A percentile compares a stretch with the other conserved stretches of the same genome.
These are phyloP conservation scores for Acleris cristana DNA, from an alignment of 2,888 invertebrate genomes.

Conservation along the genomic window DNA sequence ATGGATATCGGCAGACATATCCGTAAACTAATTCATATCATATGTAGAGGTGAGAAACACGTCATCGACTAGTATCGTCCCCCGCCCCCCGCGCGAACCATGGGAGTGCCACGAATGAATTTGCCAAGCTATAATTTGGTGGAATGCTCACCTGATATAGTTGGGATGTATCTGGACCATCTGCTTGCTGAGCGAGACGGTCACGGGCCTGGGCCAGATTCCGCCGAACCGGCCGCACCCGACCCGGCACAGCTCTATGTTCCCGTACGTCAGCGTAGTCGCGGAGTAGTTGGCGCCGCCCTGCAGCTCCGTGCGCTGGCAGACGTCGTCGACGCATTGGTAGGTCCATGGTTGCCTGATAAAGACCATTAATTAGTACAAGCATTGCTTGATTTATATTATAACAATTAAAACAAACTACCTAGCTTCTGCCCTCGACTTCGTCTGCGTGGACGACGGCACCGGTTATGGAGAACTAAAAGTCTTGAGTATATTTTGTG, in stretches of 20 bases:
- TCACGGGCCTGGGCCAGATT: slow-evolving; percentile 88
- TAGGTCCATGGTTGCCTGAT: slow-evolving; percentile 74
- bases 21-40: too few relatives aligned
- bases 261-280: slow-evolving; percentile 54
- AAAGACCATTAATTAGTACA: slow-evolving; percentile 17
- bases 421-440: too few relatives aligned
- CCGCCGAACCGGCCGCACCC: slow-evolving; percentile 87
- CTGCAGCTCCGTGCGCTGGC: slow-evolving; percentile 68
- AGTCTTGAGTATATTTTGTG: too few relatives aligned
- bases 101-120: too few relatives aligned
- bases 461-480: too few relatives aligned
- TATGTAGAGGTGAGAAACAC: too few relatives aligned
- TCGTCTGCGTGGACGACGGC: too few relatives aligned
- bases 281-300: slow-evolving; percentile 54
- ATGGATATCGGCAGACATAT: too few relatives aligned
- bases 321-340: slow-evolving; percentile 68
- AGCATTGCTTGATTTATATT: not conserved
- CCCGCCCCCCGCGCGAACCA: too few relatives aligned
- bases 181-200: slow-evolving; percentile 67
- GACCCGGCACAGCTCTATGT: slow-evolving; percentile 86
- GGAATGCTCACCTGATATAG: slow-evolving; percentile 66
- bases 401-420: too few relatives aligned
- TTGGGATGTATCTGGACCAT: slow-evolving; percentile 84
- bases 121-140: too few relatives aligned
- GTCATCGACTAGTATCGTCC: too few relatives aligned